Conservation (phyloP, 35 echinoderm and acorn worm genomes). For the Ophiothrix spiculata region DNA sequence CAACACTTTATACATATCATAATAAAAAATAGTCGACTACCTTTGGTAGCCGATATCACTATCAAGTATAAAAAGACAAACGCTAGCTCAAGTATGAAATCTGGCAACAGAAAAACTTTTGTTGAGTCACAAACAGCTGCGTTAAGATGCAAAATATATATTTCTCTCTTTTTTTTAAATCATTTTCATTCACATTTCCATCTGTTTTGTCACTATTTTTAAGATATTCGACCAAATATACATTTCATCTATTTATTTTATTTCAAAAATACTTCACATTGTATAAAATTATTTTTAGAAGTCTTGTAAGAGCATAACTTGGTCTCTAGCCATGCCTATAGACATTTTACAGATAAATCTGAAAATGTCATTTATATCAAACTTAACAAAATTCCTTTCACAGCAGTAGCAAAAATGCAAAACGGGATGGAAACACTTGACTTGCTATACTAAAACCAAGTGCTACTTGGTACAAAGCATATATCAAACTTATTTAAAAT, state of each 20-base stretch:
- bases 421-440: too few species aligned
- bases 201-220: too few species aligned
- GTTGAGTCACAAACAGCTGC: neutral
- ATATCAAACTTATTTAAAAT: too few species aligned
- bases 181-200: neutral
- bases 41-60: neutral
- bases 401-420: too few species aligned
- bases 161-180: neutral
- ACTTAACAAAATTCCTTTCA: too few species aligned
- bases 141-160: conserved; percentile 10
- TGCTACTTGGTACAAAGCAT: too few species aligned
- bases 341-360: too few species aligned
- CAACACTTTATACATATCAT: conserved; percentile 9
- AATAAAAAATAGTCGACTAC: neutral
- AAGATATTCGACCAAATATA: neutral
- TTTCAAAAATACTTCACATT: neutral
- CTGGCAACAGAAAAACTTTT: neutral
- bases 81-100: neutral
- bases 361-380: too few species aligned
- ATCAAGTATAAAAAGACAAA: conserved; percentile 1
- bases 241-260: neutral
- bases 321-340: too few species aligned
- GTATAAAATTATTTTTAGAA: too few species aligned
- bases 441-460: too few species aligned
- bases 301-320: too few species aligned